A percentile compares a stretch with the other conserved stretches of the same genome.
These are phyloP conservation scores for Eupithecia abbreviata DNA, from an alignment of 2,888 invertebrate genomes.

Conservation along the genomic window DNA sequence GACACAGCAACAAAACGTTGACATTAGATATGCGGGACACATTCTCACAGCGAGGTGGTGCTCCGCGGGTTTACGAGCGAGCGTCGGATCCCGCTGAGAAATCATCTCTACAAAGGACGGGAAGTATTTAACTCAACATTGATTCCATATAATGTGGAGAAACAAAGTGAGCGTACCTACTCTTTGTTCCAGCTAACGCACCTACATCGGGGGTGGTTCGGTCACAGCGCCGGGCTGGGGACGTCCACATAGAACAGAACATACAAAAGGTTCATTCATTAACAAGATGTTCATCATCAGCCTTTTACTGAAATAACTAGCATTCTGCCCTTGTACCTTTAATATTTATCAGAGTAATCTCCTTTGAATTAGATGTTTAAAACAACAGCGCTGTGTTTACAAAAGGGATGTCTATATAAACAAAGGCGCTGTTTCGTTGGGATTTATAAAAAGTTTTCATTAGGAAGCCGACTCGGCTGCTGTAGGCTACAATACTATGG, in stretches of 20 bases:
- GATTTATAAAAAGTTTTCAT: constrained; percentile 30
- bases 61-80: background rate
- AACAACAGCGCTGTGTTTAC: background rate
- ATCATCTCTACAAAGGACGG: constrained; percentile 7
- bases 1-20: background rate
- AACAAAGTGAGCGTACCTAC: background rate
- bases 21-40: constrained; percentile 29
- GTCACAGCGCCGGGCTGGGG: background rate
- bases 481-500: constrained; percentile 30
- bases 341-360: background rate
- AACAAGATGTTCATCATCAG: background rate
- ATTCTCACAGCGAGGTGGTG: constrained; percentile 14
- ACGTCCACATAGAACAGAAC: background rate
- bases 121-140: background rate
- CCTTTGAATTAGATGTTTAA: background rate
- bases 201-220: background rate
- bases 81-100: constrained; percentile 21
- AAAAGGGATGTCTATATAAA: constrained; percentile 9
- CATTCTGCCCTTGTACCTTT: background rate
- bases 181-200: background rate
- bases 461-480: constrained; percentile 14
- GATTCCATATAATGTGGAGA: background rate
- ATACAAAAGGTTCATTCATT: constrained; percentile 15
- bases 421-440: constrained; percentile 7
- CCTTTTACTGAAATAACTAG: background rate